These are phyloP conservation scores for Tenodera sinensis DNA, from an alignment of 2,888 invertebrate genomes.

Conservation along the genomic window DNA sequence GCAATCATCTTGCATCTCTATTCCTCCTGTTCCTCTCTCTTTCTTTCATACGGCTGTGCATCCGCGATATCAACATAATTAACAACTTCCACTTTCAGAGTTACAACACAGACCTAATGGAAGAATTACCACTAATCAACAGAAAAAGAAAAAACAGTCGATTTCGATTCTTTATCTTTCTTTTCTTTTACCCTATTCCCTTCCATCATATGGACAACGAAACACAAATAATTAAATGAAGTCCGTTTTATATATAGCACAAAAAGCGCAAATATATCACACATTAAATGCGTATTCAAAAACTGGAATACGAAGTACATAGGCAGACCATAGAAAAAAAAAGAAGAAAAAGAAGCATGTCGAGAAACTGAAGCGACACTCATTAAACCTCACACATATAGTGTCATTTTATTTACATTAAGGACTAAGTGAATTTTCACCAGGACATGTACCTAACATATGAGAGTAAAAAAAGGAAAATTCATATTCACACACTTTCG, in stretches of 20 bases:
- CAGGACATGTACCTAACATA: no score
- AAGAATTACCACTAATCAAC: not conserved
- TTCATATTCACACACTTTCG: no score
- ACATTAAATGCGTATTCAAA: no score
- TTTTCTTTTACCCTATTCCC: not conserved
- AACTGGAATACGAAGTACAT: no score
- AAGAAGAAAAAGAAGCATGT: no score
- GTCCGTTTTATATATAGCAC: not conserved
- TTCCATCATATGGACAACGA: not conserved
- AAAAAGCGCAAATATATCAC: not conserved
- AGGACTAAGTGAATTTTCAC: no score
- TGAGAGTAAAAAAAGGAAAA: no score
- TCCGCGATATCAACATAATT: not conserved
- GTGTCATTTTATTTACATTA: no score
- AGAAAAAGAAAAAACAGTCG: not conserved
- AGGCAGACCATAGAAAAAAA: no score
- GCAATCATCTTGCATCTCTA: not conserved
- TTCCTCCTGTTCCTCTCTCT: not conserved
- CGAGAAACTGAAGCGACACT: no score
- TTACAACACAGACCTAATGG: not conserved
- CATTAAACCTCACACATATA: no score
- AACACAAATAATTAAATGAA: not conserved
- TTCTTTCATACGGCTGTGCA: not conserved
- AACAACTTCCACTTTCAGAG: not conserved
- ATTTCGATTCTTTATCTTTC: not conserved